These are phyloP conservation scores for Turdus rufiventris DNA, from an alignment of 2,113 vertebrate genomes.

Conservation along the genomic window DNA sequence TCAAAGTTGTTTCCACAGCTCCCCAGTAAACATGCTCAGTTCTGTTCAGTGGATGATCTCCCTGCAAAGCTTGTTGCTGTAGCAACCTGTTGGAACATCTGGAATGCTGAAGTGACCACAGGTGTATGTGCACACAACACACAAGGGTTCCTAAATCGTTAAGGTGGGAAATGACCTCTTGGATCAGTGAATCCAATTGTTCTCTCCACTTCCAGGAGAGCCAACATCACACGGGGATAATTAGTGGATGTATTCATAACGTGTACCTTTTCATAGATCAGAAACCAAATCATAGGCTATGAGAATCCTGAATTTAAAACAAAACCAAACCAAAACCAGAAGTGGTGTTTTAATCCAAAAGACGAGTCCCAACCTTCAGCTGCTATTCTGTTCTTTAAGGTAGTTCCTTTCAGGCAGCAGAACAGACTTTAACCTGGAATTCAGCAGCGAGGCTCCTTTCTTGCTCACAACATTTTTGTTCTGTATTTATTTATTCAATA, in stretches of 20 bases:
- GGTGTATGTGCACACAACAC: fast-evolving
- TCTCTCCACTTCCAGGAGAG: background rate
- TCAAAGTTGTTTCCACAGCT: background rate
- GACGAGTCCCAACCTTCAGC: background rate
- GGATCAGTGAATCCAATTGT: background rate
- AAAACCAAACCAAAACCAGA: background rate
- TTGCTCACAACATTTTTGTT: background rate
- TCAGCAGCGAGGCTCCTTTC: background rate
- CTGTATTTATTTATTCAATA: background rate
- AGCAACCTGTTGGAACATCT: constrained; percentile 19
- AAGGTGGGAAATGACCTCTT: background rate
- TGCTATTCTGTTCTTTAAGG: background rate
- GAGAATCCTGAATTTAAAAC: background rate
- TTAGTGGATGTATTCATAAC: background rate
- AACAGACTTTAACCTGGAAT: background rate
- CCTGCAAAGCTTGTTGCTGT: background rate
- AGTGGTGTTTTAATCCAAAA: background rate
- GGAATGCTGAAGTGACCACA: background rate
- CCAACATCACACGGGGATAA: background rate
- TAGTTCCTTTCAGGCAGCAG: background rate
- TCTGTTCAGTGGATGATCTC: background rate
- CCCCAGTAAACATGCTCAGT: background rate
- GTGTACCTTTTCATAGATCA: background rate
- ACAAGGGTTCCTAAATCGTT: background rate
- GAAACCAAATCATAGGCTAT: background rate